Conservation (phyloP, 2,888 invertebrate genomes). For the Hoplodrina ambigua region DNA sequence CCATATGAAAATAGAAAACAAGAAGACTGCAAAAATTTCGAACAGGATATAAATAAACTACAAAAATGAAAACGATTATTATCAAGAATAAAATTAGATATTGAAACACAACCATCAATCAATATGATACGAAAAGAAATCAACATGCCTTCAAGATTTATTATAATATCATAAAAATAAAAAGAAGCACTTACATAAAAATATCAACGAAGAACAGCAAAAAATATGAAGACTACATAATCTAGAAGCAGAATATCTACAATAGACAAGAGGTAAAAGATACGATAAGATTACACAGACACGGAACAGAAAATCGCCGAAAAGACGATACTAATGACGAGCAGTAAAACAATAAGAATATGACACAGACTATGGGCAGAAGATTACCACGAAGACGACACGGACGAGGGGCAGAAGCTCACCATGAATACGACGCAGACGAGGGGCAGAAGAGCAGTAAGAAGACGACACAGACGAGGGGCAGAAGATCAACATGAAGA, state of each 20-base stretch:
- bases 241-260: constrained; percentile 1
- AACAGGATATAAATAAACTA: not conserved
- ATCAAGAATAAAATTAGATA: not conserved
- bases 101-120: not conserved
- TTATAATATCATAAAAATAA: not conserved
- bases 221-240: not conserved
- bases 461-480: not conserved
- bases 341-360: not conserved
- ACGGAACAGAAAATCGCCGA: constrained; percentile 2
- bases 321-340: constrained; percentile 10
- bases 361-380: not conserved
- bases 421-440: constrained; percentile 33
- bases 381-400: constrained; percentile 20
- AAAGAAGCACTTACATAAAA: too few species aligned
- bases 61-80: too few species aligned
- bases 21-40: not conserved
- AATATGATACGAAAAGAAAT: not conserved
- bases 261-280: constrained; percentile 2
- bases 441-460: constrained; percentile 14
- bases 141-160: not conserved
- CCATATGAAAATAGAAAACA: not conserved
- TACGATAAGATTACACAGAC: not conserved
- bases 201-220: too few species aligned
- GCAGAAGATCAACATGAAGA: too few species aligned
- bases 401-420: constrained; percentile 22